Conservation (phyloP, 92 coral and sea anemone genomes). For the Plumapathes pennacea region DNA sequence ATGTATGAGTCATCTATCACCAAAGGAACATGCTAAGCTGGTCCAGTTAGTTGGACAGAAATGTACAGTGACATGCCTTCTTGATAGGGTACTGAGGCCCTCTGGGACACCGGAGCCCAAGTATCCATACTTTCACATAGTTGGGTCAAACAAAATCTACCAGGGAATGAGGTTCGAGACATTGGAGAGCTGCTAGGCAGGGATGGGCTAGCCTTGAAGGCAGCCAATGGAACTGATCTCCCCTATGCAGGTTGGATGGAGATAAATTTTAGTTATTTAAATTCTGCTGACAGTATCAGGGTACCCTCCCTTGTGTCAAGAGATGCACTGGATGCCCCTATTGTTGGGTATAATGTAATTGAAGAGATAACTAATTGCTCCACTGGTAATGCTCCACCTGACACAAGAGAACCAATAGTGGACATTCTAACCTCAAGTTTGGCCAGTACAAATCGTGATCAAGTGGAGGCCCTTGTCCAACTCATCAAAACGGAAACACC, state of each 20-base stretch:
- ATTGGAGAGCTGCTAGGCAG: constrained; percentile 40
- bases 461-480: constrained; percentile 26
- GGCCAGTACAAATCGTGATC: constrained; percentile 13
- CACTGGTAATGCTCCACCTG: constrained; percentile 8
- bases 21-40: constrained; percentile 50
- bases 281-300: constrained; percentile 7
- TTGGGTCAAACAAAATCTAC: constrained; percentile 31
- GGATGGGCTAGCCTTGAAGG: constrained; percentile 39
- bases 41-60: constrained; percentile 45
- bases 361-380: constrained; percentile 49
- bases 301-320: constrained; percentile 58
- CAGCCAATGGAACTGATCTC: constrained; percentile 53
- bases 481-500: constrained; percentile 13
- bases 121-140: constrained; percentile 42
- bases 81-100: constrained; percentile 38
- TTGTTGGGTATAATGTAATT: constrained; percentile 65
- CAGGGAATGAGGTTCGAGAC: constrained; percentile 18
- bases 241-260: constrained; percentile 57
- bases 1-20: constrained; percentile 47
- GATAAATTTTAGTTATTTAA: no score
- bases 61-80: constrained; percentile 41
- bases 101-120: constrained; percentile 69
- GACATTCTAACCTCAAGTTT: constrained; percentile 35
- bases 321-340: constrained; percentile 38
- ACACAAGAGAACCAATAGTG: constrained; percentile 12